Evolutionary conservation across 2,888 invertebrate species (phyloP).

Genomic region (Xestoiulus laeticollis): DNA sequence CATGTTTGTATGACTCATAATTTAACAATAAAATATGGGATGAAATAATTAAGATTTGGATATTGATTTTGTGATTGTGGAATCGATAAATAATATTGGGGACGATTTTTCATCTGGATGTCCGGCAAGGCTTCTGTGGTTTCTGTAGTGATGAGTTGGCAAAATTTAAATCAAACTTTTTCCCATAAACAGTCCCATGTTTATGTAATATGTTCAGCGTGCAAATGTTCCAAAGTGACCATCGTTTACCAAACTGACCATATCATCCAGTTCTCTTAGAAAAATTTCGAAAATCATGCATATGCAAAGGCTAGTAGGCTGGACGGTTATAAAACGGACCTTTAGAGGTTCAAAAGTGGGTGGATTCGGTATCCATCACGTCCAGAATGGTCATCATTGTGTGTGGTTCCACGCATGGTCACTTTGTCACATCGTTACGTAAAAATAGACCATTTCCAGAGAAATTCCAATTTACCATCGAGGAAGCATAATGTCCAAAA

Average conservation of each 20-base stretch:
- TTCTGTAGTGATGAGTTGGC: not conserved
- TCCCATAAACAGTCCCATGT: not conserved
- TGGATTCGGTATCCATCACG: conserved; percentile 2
- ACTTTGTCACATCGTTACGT: conserved; percentile 26
- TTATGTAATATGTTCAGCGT: not conserved
- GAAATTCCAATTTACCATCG: not conserved
- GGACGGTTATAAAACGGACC: not conserved
- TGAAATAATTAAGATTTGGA: not conserved
- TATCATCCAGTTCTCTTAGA: not conserved
- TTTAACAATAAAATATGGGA: conserved; percentile 1
- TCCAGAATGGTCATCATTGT: not conserved
- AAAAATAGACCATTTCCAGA: conserved; percentile 24
- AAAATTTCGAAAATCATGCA: not conserved
- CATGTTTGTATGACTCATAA: not conserved
- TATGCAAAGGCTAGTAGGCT: conserved; percentile 26
- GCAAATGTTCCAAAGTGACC: not conserved
- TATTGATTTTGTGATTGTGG: not conserved
- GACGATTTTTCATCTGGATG: not conserved
- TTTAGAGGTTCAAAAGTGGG: not conserved
- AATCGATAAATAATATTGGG: not conserved
- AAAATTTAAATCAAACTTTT: not conserved
- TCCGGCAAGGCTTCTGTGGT: not conserved
- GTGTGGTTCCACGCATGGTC: conserved; percentile 4
- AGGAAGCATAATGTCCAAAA: not conserved
- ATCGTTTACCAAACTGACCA: conserved; percentile 14